Base-by-base conservation (phyloP, 1,140 invertebrate species). In the Drosophila mayri region DNA sequence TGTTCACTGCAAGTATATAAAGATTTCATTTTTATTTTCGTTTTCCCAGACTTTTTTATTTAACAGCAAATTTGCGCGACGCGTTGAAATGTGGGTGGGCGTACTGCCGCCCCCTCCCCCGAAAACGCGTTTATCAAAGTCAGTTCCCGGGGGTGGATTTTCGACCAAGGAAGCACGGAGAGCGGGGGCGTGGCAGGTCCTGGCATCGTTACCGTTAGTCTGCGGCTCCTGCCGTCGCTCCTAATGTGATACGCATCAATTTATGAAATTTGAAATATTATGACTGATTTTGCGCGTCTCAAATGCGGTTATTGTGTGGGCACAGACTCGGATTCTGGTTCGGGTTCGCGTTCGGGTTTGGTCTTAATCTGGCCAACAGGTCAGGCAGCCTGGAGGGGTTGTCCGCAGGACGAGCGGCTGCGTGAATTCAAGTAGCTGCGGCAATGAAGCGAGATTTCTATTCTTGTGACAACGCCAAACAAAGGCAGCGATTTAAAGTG, bases 181-280 rank as follows among this genome's bases (percentile, higher is more conserved):
- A 22, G 16, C 37, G 38, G 44, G 22, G 22, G 32, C 28, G 38
- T 18, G 52, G 67, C 47, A 55, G 44, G 65, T 68, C 62, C 65
- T 37, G 65, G 65, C 25, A 25, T 55, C 76, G 49, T 76, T 72
- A 63, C 74, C 82, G 68, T 75, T 87, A 79, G 72, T 63, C 79
- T 78, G 62, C 40, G 81, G 61, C 38, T 62, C 57, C 59, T 72
- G 83, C 66, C 73, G 71, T 55, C 57, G 64, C 72, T 55, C 58
- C 80, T 81, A 84, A 88, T 90, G 84, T 78, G 84, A 88, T 88
- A 88, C 84, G 84, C 84, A 88, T 88, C 84, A 90, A 88, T 88
- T 88, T 90, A 90, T 88, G 74, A 88, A 87, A 81, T 90, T 88
- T 90, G 85, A 88, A 88, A 88, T 88, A 88, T 88, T 88, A 85